These are phyloP conservation scores for Drosophila niveifrons DNA, from an alignment of 2,888 invertebrate genomes.

Conservation along the genomic window DNA sequence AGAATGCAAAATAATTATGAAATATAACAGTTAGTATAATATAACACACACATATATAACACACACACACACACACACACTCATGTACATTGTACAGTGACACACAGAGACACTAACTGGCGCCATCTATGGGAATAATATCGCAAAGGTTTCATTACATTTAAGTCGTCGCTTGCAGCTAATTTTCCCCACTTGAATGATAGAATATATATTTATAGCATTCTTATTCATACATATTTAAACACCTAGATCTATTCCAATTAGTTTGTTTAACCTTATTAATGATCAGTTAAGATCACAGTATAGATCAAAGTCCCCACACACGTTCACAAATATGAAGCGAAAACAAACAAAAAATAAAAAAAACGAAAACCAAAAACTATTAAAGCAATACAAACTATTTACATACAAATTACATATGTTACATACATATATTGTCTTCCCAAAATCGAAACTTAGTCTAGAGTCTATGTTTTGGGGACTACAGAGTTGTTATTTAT, in stretches of 20 bases:
- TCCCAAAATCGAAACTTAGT: slow-evolving; percentile 35
- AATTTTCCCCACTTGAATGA: slow-evolving; percentile 35
- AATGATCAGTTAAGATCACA: slow-evolving; percentile 2
- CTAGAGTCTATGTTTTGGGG: slow-evolving; percentile 6
- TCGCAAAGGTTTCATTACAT: slow-evolving; percentile 66
- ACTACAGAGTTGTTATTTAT: slow-evolving; percentile 19
- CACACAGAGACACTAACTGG: slow-evolving; percentile 10
- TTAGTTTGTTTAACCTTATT: slow-evolving; percentile 12
- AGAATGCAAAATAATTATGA: slow-evolving; percentile 1
- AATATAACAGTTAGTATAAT: background rate
- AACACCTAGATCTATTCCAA: slow-evolving; percentile 7
- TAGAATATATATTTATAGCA: slow-evolving; percentile 10
- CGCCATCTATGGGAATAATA: slow-evolving; percentile 22
- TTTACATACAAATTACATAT: slow-evolving; percentile 6
- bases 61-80: background rate
- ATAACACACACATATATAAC: background rate
- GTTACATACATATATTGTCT: slow-evolving; percentile 34
- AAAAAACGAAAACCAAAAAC: background rate
- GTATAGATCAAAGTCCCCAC: background rate
- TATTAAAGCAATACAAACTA: slow-evolving; percentile 54
- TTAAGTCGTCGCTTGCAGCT: slow-evolving; percentile 59
- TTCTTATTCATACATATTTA: background rate
- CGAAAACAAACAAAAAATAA: background rate
- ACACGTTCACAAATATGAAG: background rate
- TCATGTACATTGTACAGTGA: background rate